Percentiles rank a stretch among this genome's conserved stretches.
Conservation (phyloP, 1,140 invertebrate genomes). For the Philotrypesis tridentata region DNA sequence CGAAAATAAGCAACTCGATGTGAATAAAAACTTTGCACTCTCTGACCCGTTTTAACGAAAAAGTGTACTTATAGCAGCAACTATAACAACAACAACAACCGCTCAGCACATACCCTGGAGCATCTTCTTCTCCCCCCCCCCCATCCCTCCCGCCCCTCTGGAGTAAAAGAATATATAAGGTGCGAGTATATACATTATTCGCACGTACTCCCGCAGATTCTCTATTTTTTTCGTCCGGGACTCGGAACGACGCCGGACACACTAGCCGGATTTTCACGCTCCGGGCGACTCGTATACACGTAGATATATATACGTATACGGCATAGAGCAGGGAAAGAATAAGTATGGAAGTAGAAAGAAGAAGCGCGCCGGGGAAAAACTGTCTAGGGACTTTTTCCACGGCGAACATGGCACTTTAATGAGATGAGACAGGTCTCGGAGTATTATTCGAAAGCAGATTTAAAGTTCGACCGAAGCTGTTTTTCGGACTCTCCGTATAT, state of each 20-base stretch:
- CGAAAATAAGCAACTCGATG: not conserved
- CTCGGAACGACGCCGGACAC: not conserved
- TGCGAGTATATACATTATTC: not conserved
- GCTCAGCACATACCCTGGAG: not conserved
- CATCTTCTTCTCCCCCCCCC: too few relatives aligned
- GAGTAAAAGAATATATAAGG: not conserved
- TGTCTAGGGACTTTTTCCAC: conserved; percentile 41
- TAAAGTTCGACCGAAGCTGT: conserved; percentile 55
- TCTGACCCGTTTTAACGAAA: not conserved
- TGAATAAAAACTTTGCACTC: not conserved
- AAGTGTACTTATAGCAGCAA: not conserved
- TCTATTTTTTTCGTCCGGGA: not conserved
- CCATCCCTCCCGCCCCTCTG: not conserved
- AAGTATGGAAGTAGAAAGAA: conserved; percentile 9
- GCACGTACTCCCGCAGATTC: not conserved
- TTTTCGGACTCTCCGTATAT: conserved; percentile 47
- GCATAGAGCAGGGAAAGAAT: conserved; percentile 1
- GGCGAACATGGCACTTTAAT: conserved; percentile 54
- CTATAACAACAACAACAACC: not conserved
- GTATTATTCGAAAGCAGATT: conserved; percentile 57
- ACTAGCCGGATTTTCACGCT: not conserved
- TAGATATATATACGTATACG: not conserved
- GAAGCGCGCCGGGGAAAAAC: conserved; percentile 22
- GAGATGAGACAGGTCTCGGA: conserved; percentile 56
- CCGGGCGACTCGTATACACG: not conserved